phyloP scores from a whole-genome alignment of 2,888 invertebrate genomes.

The Nephrocerus scutellatus region DNA sequence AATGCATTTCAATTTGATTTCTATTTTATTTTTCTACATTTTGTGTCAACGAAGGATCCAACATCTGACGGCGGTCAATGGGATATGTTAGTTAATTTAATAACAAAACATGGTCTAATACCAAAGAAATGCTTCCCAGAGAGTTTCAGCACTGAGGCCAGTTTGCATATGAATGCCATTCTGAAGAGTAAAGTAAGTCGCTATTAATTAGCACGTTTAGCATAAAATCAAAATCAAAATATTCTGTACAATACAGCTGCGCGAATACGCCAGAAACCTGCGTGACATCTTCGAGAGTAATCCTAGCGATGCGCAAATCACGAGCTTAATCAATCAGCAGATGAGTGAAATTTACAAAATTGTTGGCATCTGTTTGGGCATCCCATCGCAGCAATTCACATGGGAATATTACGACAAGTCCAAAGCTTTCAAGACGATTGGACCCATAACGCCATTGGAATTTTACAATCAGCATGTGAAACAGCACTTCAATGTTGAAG shows the following conservation, averaged over 20 bases:
- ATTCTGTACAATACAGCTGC: conserved; percentile 53
- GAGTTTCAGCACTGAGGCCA: conserved; percentile 68
- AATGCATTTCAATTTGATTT: not conserved
- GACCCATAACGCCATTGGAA: conserved; percentile 67
- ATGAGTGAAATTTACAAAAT: conserved; percentile 72
- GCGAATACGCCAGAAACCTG: conserved; percentile 72
- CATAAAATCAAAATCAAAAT: not conserved
- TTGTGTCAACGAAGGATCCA: conserved; percentile 68
- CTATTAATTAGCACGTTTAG: not conserved
- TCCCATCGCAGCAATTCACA: conserved; percentile 69
- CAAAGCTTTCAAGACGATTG: conserved; percentile 66
- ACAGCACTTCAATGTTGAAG: conserved; percentile 70
- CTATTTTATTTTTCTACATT: conserved; percentile 1
- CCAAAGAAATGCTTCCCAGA: conserved; percentile 86
- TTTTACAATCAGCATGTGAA: conserved; percentile 76
- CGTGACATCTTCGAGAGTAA: conserved; percentile 57
- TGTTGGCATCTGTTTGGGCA: conserved; percentile 73
- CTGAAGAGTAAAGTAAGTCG: conserved; percentile 69
- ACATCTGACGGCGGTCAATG: conserved; percentile 83
- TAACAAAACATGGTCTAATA: conserved; percentile 80
- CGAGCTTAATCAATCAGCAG: conserved; percentile 59
- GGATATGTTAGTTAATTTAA: conserved; percentile 85
- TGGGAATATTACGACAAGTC: conserved; percentile 82
- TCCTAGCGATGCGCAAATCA: conserved; percentile 57
- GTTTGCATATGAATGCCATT: conserved; percentile 67